Evolutionary conservation across 2,888 invertebrate species (phyloP).

Genomic region (Polydrusus cervinus): DNA sequence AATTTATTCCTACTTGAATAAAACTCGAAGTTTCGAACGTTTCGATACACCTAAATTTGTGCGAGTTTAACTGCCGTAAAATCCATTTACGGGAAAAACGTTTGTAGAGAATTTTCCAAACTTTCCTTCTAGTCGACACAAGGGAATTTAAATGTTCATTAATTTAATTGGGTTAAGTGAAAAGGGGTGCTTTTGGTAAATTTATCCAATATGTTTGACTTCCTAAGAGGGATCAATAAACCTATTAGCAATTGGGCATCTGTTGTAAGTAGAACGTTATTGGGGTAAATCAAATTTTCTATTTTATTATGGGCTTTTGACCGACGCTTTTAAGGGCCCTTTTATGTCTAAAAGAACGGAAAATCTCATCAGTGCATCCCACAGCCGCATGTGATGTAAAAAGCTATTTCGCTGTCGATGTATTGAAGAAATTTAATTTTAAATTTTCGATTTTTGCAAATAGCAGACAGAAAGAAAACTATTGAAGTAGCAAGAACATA

Average conservation of each 20-base stretch:
- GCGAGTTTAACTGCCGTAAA: constrained; percentile 23
- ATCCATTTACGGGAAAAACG: constrained; percentile 28
- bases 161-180: constrained; percentile 67
- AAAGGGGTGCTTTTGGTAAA: constrained; percentile 54
- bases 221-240: constrained; percentile 26
- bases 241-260: constrained; percentile 25
- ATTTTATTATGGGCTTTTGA: constrained; percentile 18
- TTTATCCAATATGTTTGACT: constrained; percentile 19
- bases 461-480: too few relatives aligned
- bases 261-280: constrained; percentile 22
- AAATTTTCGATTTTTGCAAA: not conserved
- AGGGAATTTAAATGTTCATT: constrained; percentile 65
- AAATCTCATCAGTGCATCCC: constrained; percentile 43
- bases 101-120: constrained; percentile 25
- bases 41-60: constrained; percentile 21
- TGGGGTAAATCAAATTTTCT: constrained; percentile 26
- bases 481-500: too few relatives aligned
- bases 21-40: constrained; percentile 13
- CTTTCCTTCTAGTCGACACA: constrained; percentile 16
- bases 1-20: constrained; percentile 17
- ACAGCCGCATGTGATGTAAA: constrained; percentile 34
- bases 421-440: constrained; percentile 3
- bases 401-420: constrained; percentile 10
- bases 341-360: constrained; percentile 31
- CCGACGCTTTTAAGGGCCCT: constrained; percentile 18